Evolutionary conservation across 1,140 invertebrate genomes (phyloP).

Genomic region (Ganaspis sp.): DNA sequence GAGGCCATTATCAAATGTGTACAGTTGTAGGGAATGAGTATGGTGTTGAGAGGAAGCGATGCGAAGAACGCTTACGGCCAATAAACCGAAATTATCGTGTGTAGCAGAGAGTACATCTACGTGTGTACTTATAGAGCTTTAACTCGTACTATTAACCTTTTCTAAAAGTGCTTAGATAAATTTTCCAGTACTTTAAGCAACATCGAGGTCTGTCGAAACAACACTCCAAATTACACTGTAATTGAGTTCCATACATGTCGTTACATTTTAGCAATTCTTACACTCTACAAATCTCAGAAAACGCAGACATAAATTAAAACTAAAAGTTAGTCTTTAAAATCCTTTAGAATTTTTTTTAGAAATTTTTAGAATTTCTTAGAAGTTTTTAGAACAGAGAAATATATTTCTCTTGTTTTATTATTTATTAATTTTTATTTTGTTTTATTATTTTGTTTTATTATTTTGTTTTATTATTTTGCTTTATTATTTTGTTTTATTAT

Average conservation of each 20-base stretch:
- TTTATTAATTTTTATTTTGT: no score
- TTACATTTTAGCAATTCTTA: background rate
- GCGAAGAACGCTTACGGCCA: background rate
- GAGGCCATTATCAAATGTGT: slow-evolving; percentile 7
- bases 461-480: no score
- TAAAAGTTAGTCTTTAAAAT: no score
- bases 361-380: no score
- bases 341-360: no score
- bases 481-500: no score
- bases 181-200: background rate
- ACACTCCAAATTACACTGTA: background rate
- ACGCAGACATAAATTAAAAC: no score
- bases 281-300: no score
- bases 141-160: background rate
- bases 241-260: background rate
- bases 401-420: no score
- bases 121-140: background rate
- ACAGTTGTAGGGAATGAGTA: background rate
- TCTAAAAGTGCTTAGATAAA: background rate
- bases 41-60: background rate
- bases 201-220: background rate
- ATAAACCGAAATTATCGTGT: slow-evolving; percentile 6
- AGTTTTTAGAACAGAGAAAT: no score
- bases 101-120: background rate
- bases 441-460: no score